Evolutionary conservation across 2,113 vertebrate species (phyloP).

Genomic region (Corydoras sp.): DNA sequence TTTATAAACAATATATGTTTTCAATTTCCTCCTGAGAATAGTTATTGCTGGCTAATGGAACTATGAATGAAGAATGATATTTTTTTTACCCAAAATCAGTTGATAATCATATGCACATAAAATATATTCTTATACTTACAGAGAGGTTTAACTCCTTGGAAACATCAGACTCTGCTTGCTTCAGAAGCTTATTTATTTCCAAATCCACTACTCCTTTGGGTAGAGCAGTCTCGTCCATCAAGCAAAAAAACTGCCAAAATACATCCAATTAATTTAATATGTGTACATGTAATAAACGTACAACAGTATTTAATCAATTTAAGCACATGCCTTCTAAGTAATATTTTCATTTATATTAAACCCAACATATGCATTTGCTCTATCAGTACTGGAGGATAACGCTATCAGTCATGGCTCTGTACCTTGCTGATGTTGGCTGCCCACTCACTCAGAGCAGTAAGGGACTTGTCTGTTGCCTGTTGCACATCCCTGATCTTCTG

Average conservation of each 20-base stretch:
- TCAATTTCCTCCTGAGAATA: no score
- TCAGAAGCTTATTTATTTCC: slow-evolving; percentile 57
- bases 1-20: no score
- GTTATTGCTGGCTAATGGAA: no score
- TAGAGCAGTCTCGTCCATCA: slow-evolving; percentile 48
- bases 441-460: slow-evolving; percentile 57
- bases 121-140: slow-evolving; percentile 52
- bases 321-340: no score
- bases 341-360: no score
- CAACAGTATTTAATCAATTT: no score
- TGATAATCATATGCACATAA: no score
- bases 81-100: no score
- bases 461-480: slow-evolving; percentile 53
- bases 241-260: slow-evolving; percentile 36
- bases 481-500: slow-evolving; percentile 49
- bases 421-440: slow-evolving; percentile 58
- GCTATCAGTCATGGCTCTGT: background rate
- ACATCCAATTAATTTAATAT: background rate
- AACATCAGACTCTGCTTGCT: slow-evolving; percentile 55
- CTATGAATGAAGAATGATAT: no score
- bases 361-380: background rate
- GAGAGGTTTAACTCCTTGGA: slow-evolving; percentile 61
- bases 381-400: background rate
- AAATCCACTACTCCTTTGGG: slow-evolving; percentile 42
- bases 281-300: no score